A percentile compares a stretch with the other conserved stretches of the same genome.
Evolutionary conservation across 2,113 vertebrate species (phyloP).

Genomic region (Pseudorectes ferrugineus): DNA sequence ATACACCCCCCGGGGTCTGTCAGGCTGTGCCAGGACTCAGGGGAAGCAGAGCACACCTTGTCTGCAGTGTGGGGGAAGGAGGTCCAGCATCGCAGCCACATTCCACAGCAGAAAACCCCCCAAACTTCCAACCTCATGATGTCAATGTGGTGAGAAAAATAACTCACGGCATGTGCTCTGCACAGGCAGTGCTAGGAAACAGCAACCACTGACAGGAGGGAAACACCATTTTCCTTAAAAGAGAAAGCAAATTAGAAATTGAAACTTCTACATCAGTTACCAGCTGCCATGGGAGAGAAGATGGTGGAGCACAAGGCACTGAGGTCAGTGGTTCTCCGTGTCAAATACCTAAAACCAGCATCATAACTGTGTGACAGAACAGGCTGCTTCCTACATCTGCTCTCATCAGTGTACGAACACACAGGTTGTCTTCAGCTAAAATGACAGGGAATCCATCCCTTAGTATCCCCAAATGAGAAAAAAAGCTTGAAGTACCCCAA

Average conservation of each 20-base stretch:
- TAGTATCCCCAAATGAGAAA: too few species aligned
- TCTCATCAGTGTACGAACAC: rapidly evolving
- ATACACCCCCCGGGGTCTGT: background rate
- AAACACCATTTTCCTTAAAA: background rate
- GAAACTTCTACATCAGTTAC: background rate
- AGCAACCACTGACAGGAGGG: background rate
- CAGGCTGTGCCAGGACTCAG: background rate
- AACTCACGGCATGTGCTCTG: background rate
- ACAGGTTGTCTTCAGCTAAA: background rate
- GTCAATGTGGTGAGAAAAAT: background rate
- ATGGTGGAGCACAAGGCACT: background rate
- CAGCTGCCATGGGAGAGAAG: background rate
- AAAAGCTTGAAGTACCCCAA: background rate
- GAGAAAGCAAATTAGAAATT: background rate
- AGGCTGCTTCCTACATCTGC: background rate
- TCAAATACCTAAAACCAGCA: background rate
- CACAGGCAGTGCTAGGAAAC: background rate
- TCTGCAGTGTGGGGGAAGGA: background rate
- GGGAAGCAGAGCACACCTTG: background rate
- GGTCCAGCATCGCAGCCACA: rapidly evolving
- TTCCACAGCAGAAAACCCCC: background rate
- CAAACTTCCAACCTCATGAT: background rate
- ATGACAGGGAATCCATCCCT: background rate
- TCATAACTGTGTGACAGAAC: background rate
- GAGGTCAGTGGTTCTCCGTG: background rate